Base-by-base conservation (phyloP, 2,888 invertebrate species). In the Parnassius smintheus region DNA sequence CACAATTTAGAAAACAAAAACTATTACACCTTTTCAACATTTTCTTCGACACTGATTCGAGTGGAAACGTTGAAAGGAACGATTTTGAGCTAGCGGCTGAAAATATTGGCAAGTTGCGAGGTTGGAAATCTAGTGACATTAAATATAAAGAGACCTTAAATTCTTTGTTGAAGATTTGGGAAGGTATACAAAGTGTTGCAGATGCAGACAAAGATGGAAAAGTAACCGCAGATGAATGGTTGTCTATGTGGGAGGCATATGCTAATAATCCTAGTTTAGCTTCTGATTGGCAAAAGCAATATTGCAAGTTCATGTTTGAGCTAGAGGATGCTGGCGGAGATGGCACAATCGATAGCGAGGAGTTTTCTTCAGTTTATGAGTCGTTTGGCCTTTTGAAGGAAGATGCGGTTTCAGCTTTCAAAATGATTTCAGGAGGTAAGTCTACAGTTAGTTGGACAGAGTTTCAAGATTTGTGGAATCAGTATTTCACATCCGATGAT, bases 291-390 rank as follows among this genome's bases (percentile, higher is more conserved):
- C 96, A 96, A 81, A 93, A 93, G 70, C 92, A 94, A 61, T 96
- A 96, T 86, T 94, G 95, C 94, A 94, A 95, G 77, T 96, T 96
- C 83, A 96, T 96, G 94, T 96, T 96, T 79, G 94, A 96, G 74
- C 91, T 96, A 68, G 95, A 96, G 81, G 96, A 96, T 77, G 95
- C 96, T 66, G 96, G 96, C 74, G 95, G 95, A 65, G 96, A 96
- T 77, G 75, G 75, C 8, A 59, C 68, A 7, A 96, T 96, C 75
- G 96, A 96, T 82, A 94, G 94, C 70, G 93, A 94, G 44, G 97
- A 96, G 81, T 97, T 96, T 82, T 94, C 94, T 48, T 93, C 94
- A 65, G 96, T 96, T 50, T 95, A 95, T 83, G 94, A 94, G 70
- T 94, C 94, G 77, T 96, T 96, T 75, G 96, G 96, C 0, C 88